These are phyloP conservation scores for Ctenosaura bakeri DNA, from an alignment of 2,797 vertebrate species.

Conservation along the genomic window DNA sequence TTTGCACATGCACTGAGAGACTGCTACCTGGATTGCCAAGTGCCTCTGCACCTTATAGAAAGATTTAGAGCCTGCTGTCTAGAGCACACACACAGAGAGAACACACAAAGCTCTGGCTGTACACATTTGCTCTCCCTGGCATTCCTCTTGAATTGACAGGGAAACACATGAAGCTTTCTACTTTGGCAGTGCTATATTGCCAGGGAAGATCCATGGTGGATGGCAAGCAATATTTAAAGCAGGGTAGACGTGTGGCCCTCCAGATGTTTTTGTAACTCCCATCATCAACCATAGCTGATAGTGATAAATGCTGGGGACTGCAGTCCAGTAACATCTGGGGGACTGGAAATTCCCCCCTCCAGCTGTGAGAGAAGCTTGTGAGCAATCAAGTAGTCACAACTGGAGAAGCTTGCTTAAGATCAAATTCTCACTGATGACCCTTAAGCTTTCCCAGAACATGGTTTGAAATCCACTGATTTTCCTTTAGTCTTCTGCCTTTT, in stretches of 20 bases:
- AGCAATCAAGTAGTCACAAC: no score
- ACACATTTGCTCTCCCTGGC: no score
- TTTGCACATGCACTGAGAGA: background rate
- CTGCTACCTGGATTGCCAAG: no score
- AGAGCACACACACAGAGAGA: no score
- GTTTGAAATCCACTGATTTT: background rate
- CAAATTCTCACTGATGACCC: background rate
- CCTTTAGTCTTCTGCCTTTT: background rate
- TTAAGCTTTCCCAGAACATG: background rate
- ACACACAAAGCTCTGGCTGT: no score
- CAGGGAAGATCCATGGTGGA: no score
- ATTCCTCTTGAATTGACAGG: no score
- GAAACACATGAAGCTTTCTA: background rate
- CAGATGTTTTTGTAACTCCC: background rate
- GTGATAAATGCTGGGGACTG: background rate
- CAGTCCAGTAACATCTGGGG: background rate
- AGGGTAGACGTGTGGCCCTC: background rate
- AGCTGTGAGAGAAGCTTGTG: background rate
- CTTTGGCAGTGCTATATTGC: background rate
- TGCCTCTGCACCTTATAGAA: background rate
- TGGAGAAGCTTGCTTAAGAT: no score
- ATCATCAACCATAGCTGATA: background rate
- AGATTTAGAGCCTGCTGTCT: background rate
- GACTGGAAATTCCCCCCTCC: background rate
- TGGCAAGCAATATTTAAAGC: background rate